Evolutionary conservation across 2,113 vertebrate species (phyloP).

Genomic region (Genyomyrus donnyi): DNA sequence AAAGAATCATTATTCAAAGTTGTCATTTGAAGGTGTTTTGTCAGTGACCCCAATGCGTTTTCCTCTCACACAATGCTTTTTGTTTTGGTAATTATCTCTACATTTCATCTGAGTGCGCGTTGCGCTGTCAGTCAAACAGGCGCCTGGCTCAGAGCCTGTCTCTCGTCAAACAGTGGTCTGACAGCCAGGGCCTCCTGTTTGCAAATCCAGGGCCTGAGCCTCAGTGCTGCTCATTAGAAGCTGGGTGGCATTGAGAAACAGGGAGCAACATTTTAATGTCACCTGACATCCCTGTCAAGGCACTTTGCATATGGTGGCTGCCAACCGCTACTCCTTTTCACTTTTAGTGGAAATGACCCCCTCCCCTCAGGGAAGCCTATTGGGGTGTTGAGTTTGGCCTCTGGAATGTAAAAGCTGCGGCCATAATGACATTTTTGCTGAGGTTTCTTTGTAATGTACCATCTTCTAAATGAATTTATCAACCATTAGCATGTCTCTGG

Average conservation of each 20-base stretch:
- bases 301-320: background rate
- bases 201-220: background rate
- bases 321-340: background rate
- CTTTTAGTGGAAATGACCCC: background rate
- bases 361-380: background rate
- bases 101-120: background rate
- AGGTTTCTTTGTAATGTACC: background rate
- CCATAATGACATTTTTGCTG: background rate
- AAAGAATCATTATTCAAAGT: background rate
- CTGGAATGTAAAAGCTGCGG: background rate
- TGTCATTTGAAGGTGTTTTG: background rate
- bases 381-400: background rate
- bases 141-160: background rate
- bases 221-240: background rate
- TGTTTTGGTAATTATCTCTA: background rate
- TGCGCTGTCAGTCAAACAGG: background rate
- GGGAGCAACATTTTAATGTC: background rate
- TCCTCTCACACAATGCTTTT: background rate
- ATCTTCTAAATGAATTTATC: background rate
- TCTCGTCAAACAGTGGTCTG: background rate
- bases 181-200: background rate
- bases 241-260: background rate
- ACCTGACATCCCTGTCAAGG: background rate
- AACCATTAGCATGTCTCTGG: background rate
- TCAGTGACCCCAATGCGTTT: background rate